Evolutionary conservation across 2,797 vertebrate genomes (phyloP), one percentile per base, ranked within the genome.

Genomic region (Neomorphus geoffroyi): DNA sequence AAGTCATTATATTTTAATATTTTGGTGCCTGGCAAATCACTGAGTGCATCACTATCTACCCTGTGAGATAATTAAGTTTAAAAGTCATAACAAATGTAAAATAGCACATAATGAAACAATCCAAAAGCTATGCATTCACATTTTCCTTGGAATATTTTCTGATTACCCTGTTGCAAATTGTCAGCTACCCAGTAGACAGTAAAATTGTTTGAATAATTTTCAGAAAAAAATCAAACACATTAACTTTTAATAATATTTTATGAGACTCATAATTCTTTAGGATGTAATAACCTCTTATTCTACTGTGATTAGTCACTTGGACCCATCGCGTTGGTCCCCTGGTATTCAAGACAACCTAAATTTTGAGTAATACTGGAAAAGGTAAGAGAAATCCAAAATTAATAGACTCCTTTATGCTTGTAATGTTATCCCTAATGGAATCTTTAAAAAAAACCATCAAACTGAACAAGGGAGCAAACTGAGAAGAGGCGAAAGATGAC

Each of bases 161-260:
- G 69, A 96, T 88, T 92, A 71, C 58, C 22, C 82, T 78, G 85
- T 86, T 90, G 90, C 78, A 87, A 92, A 46, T 58, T 80, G 86
- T 90, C 93, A 92, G 46, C 70, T 85, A 92, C 73, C 65, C 81
- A 86, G 90, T 80, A 48, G 94, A 95, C 41, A 84, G 88, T 91
- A 95, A 97, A 97, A 90, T 85, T 93, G 93, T 90, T 91, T 97
- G 95, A 78, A 91, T 95, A 93, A 95, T 72, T 94, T 93, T 93
- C 96, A 80, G 69, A 92, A 89, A 95, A 95, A 95, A 97, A 96
- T 83, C 75, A 96, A 97, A 91, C 82, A 67, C 70, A 91, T 96
- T 92, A 94, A 92, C 85, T 93, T 97, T 97, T 96, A 96, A 96
- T 96, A 97, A 84, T 91, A 95, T 91, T 97, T 97, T 95, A 96